A percentile compares a stretch with the other conserved stretches of the same genome.
These are phyloP conservation scores for Ophion ellenae DNA, from an alignment of 2,888 invertebrate species.

Conservation along the genomic window DNA sequence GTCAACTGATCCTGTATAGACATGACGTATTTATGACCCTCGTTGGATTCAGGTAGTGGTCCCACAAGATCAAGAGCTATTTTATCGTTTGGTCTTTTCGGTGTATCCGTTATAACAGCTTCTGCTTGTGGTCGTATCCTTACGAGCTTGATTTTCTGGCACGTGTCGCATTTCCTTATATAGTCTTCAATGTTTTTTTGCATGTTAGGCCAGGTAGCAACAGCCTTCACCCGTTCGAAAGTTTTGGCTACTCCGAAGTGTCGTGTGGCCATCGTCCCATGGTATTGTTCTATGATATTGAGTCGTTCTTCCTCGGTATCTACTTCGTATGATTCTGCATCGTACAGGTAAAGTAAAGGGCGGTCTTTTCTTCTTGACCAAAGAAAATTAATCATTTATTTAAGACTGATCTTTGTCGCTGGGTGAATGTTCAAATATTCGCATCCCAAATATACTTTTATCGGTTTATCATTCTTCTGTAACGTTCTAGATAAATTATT, in stretches of 20 bases:
- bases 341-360: background rate
- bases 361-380: background rate
- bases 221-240: too few relatives aligned
- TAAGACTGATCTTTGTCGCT: background rate
- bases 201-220: too few relatives aligned
- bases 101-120: too few relatives aligned
- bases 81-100: too few relatives aligned
- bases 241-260: too few relatives aligned
- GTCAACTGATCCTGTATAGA: conserved; percentile 11
- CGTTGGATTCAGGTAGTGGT: background rate
- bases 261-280: background rate
- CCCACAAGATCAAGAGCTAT: too few relatives aligned
- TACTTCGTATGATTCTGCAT: background rate
- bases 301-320: background rate
- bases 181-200: too few relatives aligned
- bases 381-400: background rate
- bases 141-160: too few relatives aligned
- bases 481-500: too few relatives aligned
- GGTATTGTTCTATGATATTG: background rate
- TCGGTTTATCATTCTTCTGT: background rate
- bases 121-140: too few relatives aligned
- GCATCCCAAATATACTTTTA: conserved; percentile 19
- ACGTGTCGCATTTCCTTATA: too few relatives aligned
- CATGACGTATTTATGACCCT: background rate
- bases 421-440: background rate